Percentiles rank a stretch among this genome's conserved stretches.
Evolutionary conservation across 1,140 invertebrate species (phyloP).

Genomic region (Drosophila kanapiae): DNA sequence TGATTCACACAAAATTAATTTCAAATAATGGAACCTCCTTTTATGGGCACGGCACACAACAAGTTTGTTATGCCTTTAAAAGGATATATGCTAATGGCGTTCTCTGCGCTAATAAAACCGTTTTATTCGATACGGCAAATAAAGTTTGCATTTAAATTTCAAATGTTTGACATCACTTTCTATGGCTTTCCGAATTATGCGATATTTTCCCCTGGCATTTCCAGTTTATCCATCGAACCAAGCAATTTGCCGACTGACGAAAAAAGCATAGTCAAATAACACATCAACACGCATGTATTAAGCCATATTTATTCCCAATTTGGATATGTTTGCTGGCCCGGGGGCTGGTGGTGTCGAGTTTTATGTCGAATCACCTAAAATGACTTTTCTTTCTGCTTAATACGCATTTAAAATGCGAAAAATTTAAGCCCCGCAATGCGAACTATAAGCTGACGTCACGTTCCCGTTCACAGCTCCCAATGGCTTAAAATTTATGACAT

Average conservation of each 20-base stretch:
- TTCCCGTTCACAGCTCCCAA: conserved; percentile 76
- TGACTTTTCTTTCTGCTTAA: conserved; percentile 62
- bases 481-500: conserved; percentile 83
- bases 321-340: conserved; percentile 14
- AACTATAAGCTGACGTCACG: conserved; percentile 69
- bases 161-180: conserved; percentile 32
- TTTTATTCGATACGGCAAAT: conserved; percentile 14
- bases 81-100: conserved; percentile 7
- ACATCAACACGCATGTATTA: conserved; percentile 48
- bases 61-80: conserved; percentile 16
- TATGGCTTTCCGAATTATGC: conserved; percentile 29
- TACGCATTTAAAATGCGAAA: conserved; percentile 64
- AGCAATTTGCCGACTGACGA: conserved; percentile 29
- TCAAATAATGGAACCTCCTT: conserved; percentile 1
- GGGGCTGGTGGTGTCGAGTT: conserved; percentile 7
- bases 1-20: conserved; percentile 8
- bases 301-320: conserved; percentile 47
- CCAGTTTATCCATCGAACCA: conserved; percentile 27
- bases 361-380: conserved; percentile 61
- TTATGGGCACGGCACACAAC: background rate
- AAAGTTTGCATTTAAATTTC: conserved; percentile 29
- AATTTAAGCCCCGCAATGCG: conserved; percentile 59
- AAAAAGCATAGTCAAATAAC: conserved; percentile 22
- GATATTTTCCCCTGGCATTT: conserved; percentile 26
- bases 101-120: conserved; percentile 19